Evolutionary conservation across 2,888 invertebrate species (phyloP), one percentile per base, ranked within the genome.

Genomic region (Leptopilina myrica): DNA sequence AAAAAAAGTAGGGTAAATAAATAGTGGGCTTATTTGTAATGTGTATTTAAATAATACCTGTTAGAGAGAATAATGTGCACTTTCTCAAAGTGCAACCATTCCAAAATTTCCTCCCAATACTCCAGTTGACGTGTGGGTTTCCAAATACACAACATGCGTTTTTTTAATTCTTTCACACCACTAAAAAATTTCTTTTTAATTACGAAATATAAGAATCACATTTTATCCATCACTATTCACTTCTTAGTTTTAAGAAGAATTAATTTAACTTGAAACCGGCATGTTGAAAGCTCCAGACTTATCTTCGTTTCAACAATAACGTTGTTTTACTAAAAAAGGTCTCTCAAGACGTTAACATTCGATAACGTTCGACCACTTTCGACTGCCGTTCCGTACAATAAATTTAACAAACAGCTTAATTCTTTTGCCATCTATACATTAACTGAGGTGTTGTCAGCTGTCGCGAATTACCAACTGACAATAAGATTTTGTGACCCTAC

Each of bases 81-180:
- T 46, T 69, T 56, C 56, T 84, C 83, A 83, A 78, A 83, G 77
- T 85, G 86, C 86, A 80, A 82, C 86, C 80, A 69, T 75, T 66
- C 76, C 76, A 77, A 67, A 73, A 69, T 65, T 79, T 64, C 83
- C 81, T 76, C 79, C 84, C 84, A 81, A 78, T 81, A 82, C 85
- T 84, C 79, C 62, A 78, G 59, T 66, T 81, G 64, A 65, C 76
- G 83, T 82, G 85, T 83, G n/a, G 67, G 12, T 15, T 49, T 46
- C 67, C 46, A 49, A 56, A 73, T 14, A 53, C 26, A 73, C 73
- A 53, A 73, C 73, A 73, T 73, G 20, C 73, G 56, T 26, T 80
- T 65, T 76, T 62, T n/a, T 15, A 59, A 20, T 62, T n/a, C 20
- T 8, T 62, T 62, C 20, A 20, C 62, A 62, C 62, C 20, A 20